phyloP scores from a whole-genome alignment of 2,888 invertebrate species.

The Acrobasis repandana region DNA sequence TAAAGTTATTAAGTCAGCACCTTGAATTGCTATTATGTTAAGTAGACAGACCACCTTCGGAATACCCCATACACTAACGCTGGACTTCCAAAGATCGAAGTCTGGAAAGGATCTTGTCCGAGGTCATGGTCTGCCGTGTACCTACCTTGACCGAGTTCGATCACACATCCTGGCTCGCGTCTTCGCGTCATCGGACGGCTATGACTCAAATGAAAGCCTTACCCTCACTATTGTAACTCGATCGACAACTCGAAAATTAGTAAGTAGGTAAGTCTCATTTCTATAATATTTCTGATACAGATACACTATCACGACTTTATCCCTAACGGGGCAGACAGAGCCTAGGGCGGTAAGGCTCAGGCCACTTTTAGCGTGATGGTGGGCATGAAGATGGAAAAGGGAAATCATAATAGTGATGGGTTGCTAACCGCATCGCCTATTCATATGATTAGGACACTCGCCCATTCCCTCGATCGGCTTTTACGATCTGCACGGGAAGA shows the following conservation, averaged over 20 bases:
- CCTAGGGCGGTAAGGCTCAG: too few relatives aligned
- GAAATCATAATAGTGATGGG: too few relatives aligned
- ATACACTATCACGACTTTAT: too few relatives aligned
- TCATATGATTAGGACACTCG: too few relatives aligned
- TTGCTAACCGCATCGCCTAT: too few relatives aligned
- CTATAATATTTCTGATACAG: too few relatives aligned
- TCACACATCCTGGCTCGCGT: constrained; percentile 50
- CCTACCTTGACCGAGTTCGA: constrained; percentile 70
- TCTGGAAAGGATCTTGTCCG: constrained; percentile 8
- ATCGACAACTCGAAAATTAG: neutral
- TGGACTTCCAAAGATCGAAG: neutral
- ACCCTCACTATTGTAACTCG: constrained; percentile 45
- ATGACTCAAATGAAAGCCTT: constrained; percentile 70
- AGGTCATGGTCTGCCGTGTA: constrained; percentile 17
- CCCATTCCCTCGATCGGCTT: too few relatives aligned
- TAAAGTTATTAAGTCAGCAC: too few relatives aligned
- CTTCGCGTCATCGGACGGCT: constrained; percentile 59
- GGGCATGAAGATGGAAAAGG: too few relatives aligned
- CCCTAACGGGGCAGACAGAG: too few relatives aligned
- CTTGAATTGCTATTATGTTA: neutral
- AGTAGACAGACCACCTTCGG: neutral
- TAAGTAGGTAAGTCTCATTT: neutral
- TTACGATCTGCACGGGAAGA: too few relatives aligned
- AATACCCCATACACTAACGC: constrained; percentile 1
- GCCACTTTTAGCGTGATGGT: too few relatives aligned